Percentiles rank a stretch among this genome's conserved stretches.
Conservation (phyloP, 2,797 vertebrate species). For the Eleutherodactylus coqui region DNA sequence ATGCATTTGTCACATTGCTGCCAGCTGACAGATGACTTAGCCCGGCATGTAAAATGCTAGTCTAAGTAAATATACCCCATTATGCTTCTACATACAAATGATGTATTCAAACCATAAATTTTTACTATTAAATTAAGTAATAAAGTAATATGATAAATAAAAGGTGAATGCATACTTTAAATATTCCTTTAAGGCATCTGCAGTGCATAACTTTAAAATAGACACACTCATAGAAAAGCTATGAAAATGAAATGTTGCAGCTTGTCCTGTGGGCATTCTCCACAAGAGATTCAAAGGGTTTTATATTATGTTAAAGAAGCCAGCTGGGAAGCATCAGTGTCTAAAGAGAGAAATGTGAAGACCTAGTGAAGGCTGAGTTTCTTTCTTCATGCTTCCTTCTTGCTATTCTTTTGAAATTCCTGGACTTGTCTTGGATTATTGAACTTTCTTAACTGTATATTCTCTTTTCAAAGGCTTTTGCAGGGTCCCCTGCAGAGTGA, state of each 20-base stretch:
- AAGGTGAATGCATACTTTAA: constrained; percentile 42
- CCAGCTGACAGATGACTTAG: too few relatives aligned
- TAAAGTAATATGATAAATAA: not conserved
- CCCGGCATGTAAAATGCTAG: too few relatives aligned
- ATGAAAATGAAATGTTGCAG: constrained; percentile 41
- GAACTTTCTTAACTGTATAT: constrained; percentile 44
- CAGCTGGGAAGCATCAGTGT: constrained; percentile 44
- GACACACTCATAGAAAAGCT: not conserved
- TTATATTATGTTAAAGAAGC: constrained; percentile 54
- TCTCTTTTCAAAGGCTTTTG: constrained; percentile 39
- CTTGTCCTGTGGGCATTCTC: constrained; percentile 42
- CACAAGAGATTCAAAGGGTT: constrained; percentile 45
- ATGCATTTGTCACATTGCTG: too few relatives aligned
- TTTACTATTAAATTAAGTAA: not conserved
- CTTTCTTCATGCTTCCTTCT: constrained; percentile 40
- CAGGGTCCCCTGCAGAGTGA: constrained; percentile 30
- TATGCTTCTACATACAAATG: not conserved
- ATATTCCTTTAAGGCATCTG: not conserved
- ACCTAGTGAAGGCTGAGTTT: constrained; percentile 40
- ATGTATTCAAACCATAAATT: not conserved
- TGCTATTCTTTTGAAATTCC: constrained; percentile 53
- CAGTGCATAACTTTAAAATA: constrained; percentile 18
- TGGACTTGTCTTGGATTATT: constrained; percentile 41
- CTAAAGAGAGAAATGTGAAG: constrained; percentile 50
- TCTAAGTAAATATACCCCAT: too few relatives aligned